Evolutionary conservation across 2,113 vertebrate genomes (phyloP).

Genomic region (Haplochromis burtoni): DNA sequence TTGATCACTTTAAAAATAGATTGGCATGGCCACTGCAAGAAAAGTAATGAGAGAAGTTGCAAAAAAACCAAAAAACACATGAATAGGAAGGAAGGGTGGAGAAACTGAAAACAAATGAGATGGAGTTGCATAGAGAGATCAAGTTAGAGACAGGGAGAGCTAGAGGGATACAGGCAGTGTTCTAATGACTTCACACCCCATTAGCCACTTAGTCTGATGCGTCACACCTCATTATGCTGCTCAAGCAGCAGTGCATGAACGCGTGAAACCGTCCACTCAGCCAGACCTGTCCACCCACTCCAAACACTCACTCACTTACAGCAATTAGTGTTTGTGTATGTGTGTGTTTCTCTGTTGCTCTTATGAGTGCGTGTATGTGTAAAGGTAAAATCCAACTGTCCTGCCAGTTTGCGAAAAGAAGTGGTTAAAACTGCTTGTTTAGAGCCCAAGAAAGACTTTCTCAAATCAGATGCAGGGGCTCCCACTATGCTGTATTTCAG

Average conservation of each 20-base stretch:
- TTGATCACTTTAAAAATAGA: background rate
- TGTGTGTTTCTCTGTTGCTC: constrained; percentile 24
- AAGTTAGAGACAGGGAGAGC: constrained; percentile 55
- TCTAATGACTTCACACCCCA: constrained; percentile 80
- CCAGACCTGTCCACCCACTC: constrained; percentile 73
- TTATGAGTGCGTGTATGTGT: background rate
- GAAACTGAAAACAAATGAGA: constrained; percentile 49
- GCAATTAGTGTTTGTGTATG: constrained; percentile 53
- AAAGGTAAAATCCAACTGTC: background rate
- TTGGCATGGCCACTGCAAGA: background rate
- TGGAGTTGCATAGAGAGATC: constrained; percentile 40
- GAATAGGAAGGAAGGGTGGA: background rate
- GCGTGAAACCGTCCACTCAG: constrained; percentile 73
- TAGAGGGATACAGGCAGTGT: constrained; percentile 64
- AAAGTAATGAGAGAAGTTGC: background rate
- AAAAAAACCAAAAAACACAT: background rate
- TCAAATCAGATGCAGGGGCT: constrained; percentile 6
- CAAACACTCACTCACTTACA: constrained; percentile 67
- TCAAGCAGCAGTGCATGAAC: constrained; percentile 73
- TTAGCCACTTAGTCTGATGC: constrained; percentile 78
- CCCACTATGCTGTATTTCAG: constrained; percentile 30
- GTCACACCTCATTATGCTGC: constrained; percentile 77
- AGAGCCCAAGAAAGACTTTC: constrained; percentile 18
- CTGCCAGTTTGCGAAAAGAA: background rate
- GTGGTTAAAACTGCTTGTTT: constrained; percentile 39